Percentiles rank a stretch among this genome's conserved stretches.
Conservation (phyloP, 2,797 vertebrate genomes). For the Tragelaphus eurycerus region DNA sequence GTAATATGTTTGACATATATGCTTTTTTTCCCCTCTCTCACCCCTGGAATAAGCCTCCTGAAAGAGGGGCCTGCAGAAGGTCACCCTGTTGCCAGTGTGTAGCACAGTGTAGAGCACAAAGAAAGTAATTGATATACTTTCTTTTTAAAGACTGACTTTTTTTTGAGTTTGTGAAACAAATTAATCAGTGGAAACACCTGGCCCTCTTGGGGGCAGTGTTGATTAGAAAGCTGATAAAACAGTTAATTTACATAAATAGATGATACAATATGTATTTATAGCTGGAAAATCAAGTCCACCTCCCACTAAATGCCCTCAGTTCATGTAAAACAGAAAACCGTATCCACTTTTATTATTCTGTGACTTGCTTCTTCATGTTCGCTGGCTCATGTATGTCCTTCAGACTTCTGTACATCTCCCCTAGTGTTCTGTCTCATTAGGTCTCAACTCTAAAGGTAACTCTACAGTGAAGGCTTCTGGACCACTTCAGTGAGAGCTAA, state of each 20-base stretch:
- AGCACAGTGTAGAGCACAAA: not conserved
- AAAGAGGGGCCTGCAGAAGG: not conserved
- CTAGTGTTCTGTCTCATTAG: not conserved
- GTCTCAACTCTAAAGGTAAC: not conserved
- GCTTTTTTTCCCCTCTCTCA: not conserved
- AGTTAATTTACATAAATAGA: not conserved
- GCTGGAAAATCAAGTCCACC: not conserved
- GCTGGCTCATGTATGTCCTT: not conserved
- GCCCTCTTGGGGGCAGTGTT: not conserved
- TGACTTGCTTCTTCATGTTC: not conserved
- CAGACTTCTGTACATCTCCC: not conserved
- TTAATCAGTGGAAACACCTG: not conserved
- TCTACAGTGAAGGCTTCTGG: not conserved
- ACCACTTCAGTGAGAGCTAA: not conserved
- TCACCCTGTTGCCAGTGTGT: not conserved
- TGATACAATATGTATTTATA: not conserved
- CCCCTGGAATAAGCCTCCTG: not conserved
- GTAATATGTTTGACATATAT: not conserved
- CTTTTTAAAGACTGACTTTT: not conserved
- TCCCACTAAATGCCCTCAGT: not conserved
- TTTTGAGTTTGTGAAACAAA: not conserved
- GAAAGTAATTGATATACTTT: not conserved
- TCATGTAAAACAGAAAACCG: not conserved
- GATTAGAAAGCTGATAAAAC: slow-evolving; percentile 2
- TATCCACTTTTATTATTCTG: not conserved